Evolutionary conservation across 2,797 vertebrate species (phyloP), one percentile per base, ranked within the genome.

Genomic region (Odontamblyopus lacepedii): DNA sequence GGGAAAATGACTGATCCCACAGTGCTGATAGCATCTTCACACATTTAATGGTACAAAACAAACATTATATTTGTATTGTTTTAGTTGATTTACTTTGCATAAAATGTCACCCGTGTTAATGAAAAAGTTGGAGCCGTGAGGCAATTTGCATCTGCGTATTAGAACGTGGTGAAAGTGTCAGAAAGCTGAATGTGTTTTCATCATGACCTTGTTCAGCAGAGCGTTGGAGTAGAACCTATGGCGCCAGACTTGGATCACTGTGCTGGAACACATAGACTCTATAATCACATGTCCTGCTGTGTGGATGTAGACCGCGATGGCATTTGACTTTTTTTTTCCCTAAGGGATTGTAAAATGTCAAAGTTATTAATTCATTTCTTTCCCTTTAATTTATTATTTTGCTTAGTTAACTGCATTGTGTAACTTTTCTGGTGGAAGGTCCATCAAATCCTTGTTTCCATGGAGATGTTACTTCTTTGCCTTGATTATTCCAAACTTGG

Each of bases 1-100:
- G 63, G 62, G 70, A 57, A 67, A 79, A 61, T 32, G 57, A 16
- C 64, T 78, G 62, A 78, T 70, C 48, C 69, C 48, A 9, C 16
- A 13, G 32, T 69, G 51, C 71, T n/a, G 61, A 76, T 60, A 62
- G 41, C 66, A 48, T 74, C 73, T 0, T 61, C 65, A 56, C 63
- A 67, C 67, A 48, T 69, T 59, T 44, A 60, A 60, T 41, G 26
- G 55, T 71, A 67, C 61, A 73, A 59, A 70, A 51, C 48, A 23
- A 4, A 63, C 55, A 62, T 61, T 26, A n/a, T 5, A 38, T 63
- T 53, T 9, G 18, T 50, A 66, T 50, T 66, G 29, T 66, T 66
- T 65, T 26, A 64, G 19, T 48, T 44, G 63, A 64, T 48, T 15
- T 44, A 44, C 18, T 64, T 64, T 23, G 63, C 61, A 67, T 67